Evolutionary conservation across 2,113 vertebrate genomes (phyloP).

Genomic region (Otocyon megalotis): DNA sequence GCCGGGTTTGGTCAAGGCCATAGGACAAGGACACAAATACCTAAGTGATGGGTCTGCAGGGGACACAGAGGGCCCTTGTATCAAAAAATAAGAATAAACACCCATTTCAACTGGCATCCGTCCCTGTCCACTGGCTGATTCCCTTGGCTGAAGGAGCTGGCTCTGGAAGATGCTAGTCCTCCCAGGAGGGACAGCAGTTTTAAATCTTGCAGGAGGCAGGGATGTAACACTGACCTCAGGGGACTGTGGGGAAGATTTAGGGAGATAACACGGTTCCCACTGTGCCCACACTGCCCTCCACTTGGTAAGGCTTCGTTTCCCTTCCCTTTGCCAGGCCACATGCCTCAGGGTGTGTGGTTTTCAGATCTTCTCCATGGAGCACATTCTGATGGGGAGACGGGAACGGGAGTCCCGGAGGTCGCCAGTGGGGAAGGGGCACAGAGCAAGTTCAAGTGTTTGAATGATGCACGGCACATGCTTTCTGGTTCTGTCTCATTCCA

Average conservation of each 20-base stretch:
- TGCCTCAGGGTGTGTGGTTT: not conserved
- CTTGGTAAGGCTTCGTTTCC: not conserved
- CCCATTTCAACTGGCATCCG: not conserved
- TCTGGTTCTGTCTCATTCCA: not conserved
- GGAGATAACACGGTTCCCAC: accelerated
- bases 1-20: not conserved
- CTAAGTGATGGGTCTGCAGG: not conserved
- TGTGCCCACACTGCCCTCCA: not conserved
- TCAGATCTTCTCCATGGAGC: not conserved
- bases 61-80: not conserved
- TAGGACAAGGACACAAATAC: not conserved
- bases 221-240: accelerated
- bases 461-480: not conserved
- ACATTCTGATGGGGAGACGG: not conserved
- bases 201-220: not conserved
- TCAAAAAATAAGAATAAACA: not conserved
- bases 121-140: not conserved
- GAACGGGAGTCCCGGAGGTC: not conserved
- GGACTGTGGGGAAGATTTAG: not conserved
- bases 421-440: not conserved
- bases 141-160: not conserved
- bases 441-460: not conserved
- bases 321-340: not conserved
- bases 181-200: not conserved
- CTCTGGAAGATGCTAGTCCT: not conserved